Conservation (phyloP, 1,140 invertebrate species). For the Hycleus cichorii region DNA sequence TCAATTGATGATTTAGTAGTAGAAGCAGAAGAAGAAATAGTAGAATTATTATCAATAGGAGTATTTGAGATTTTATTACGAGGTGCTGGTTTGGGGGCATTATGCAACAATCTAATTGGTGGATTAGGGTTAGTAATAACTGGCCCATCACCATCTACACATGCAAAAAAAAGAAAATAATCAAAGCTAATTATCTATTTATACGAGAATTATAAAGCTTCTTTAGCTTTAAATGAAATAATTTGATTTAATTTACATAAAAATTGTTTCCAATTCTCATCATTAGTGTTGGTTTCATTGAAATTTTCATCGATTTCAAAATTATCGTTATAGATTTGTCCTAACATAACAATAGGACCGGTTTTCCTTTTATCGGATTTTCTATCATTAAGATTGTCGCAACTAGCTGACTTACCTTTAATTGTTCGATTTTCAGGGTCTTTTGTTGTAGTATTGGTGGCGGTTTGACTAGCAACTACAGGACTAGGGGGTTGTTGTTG, state of each 20-base stretch:
- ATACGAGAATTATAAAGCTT: slow-evolving; percentile 12
- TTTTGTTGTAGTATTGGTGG: slow-evolving; percentile 1
- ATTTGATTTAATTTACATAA: slow-evolving; percentile 28
- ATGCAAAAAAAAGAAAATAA: neutral
- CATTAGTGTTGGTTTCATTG: slow-evolving; percentile 1
- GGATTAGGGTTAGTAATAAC: no score
- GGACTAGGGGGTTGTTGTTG: slow-evolving; percentile 29
- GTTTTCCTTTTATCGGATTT: no score
- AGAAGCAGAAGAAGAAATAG: no score
- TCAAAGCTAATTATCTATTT: neutral
- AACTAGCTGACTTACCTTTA: neutral
- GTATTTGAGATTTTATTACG: neutral
- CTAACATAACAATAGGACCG: no score
- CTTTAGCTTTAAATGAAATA: slow-evolving; percentile 20
- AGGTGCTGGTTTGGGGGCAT: slow-evolving; percentile 22
- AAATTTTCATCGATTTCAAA: neutral
- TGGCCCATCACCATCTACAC: neutral
- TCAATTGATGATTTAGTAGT: no score
- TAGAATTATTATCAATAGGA: no score
- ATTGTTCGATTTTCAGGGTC: no score
- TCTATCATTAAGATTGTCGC: neutral
- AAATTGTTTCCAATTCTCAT: slow-evolving; percentile 29
- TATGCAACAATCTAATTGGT: no score
- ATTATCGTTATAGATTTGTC: no score
- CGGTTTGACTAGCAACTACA: slow-evolving; percentile 40